These are phyloP conservation scores for Nematolebias whitei DNA, from an alignment of 2,113 vertebrate genomes.

Conservation along the genomic window DNA sequence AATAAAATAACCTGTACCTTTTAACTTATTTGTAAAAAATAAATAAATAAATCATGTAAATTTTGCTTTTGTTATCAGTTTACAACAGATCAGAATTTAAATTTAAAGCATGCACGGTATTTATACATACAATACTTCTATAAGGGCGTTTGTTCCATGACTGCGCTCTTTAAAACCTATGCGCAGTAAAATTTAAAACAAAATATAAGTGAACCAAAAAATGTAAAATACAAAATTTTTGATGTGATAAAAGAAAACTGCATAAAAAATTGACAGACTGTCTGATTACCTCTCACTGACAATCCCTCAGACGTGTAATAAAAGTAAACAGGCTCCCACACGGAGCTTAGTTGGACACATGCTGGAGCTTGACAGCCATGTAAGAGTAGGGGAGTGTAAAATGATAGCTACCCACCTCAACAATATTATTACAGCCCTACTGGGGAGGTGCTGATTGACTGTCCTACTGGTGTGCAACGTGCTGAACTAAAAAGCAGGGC, in stretches of 20 bases:
- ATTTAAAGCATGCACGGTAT: too few relatives aligned
- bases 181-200: not conserved
- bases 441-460: conserved; percentile 23
- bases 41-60: too few relatives aligned
- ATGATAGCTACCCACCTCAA: conserved; percentile 33
- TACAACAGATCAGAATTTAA: too few relatives aligned
- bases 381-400: conserved; percentile 27
- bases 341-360: conserved; percentile 32
- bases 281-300: not conserved
- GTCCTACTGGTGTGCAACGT: conserved; percentile 23
- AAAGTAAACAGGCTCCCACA: conserved; percentile 18
- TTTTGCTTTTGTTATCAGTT: too few relatives aligned
- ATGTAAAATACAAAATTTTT: not conserved
- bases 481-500: conserved; percentile 35
- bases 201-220: not conserved
- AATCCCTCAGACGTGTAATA: not conserved
- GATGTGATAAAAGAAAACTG: not conserved
- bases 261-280: not conserved
- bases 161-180: too few relatives aligned
- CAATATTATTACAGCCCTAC: conserved; percentile 30
- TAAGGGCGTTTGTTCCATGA: not conserved
- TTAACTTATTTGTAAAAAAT: not conserved
- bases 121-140: too few relatives aligned
- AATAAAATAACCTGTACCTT: not conserved
- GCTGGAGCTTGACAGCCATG: conserved; percentile 35